A percentile compares a stretch with the other conserved stretches of the same genome.
phyloP scores from a whole-genome alignment of 1,140 invertebrate genomes.

The Zaprionus vittiger region DNA sequence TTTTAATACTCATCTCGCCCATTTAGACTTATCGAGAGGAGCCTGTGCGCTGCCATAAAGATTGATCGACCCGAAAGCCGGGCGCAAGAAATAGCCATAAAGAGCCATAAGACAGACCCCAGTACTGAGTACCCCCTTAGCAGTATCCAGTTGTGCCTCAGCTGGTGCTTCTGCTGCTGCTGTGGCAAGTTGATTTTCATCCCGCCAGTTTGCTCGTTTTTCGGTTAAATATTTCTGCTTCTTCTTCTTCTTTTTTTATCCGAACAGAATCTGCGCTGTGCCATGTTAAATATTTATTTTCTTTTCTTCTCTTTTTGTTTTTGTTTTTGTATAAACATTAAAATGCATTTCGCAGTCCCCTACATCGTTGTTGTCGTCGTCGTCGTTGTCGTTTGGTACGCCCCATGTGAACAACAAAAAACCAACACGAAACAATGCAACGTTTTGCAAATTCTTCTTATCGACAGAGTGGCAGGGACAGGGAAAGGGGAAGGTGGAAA shows the following conservation, averaged over 20 bases:
- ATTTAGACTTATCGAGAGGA: slow-evolving; percentile 25
- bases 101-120: not conserved
- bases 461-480: not conserved
- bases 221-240: not conserved
- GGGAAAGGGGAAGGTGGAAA: not conserved
- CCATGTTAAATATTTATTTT: slow-evolving; percentile 50
- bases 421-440: slow-evolving; percentile 23
- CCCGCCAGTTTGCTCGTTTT: not conserved
- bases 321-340: slow-evolving; percentile 31
- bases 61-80: slow-evolving; percentile 47
- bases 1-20: slow-evolving; percentile 57
- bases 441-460: slow-evolving; percentile 20
- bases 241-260: slow-evolving; percentile 12
- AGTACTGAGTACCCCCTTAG: too few relatives aligned
- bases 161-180: not conserved
- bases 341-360: slow-evolving; percentile 29
- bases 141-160: slow-evolving; percentile 1
- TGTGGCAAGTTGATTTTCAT: slow-evolving; percentile 8
- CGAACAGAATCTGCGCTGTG: slow-evolving; percentile 26
- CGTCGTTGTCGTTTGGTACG: slow-evolving; percentile 2
- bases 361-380: not conserved
- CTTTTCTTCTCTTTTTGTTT: not conserved
- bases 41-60: slow-evolving; percentile 56
- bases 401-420: slow-evolving; percentile 20
- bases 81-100: slow-evolving; percentile 3